phyloP scores from a whole-genome alignment of 2,113 vertebrate species.

The Paramisgurnus dabryanus region DNA sequence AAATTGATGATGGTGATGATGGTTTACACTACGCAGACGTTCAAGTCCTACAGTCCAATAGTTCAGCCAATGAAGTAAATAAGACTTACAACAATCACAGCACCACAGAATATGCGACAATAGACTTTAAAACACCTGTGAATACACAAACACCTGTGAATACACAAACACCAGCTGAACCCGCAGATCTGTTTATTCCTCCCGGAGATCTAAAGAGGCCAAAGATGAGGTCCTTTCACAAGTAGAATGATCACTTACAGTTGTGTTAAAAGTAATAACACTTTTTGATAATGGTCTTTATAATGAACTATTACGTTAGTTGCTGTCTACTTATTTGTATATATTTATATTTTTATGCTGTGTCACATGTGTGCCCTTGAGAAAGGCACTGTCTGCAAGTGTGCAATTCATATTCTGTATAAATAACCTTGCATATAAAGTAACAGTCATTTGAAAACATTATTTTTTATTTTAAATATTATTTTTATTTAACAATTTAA shows the following conservation, averaged over 20 bases:
- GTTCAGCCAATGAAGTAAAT: conserved; percentile 44
- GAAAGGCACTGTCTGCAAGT: background rate
- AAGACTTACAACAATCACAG: conserved; percentile 51
- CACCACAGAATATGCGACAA: conserved; percentile 82
- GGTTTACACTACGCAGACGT: conserved; percentile 81
- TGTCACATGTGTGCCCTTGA: background rate
- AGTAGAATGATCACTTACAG: conserved; percentile 66
- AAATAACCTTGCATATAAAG: no score
- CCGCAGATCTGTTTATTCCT: conserved; percentile 61
- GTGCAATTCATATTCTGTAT: background rate
- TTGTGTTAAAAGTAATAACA: conserved; percentile 59
- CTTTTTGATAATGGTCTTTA: background rate
- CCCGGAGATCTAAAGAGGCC: conserved; percentile 52
- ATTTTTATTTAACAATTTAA: no score
- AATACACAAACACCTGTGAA: background rate
- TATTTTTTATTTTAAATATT: no score
- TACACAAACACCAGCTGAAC: background rate
- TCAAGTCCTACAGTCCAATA: conserved; percentile 67
- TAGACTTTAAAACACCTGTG: conserved; percentile 68
- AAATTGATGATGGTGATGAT: conserved; percentile 64
- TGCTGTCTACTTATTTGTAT: background rate
- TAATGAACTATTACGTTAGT: background rate
- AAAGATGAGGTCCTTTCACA: conserved; percentile 55
- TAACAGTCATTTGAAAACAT: background rate
- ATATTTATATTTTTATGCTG: background rate